These are phyloP conservation scores for Alfaro cultratus DNA, from an alignment of 2,797 vertebrate genomes.

Conservation along the genomic window DNA sequence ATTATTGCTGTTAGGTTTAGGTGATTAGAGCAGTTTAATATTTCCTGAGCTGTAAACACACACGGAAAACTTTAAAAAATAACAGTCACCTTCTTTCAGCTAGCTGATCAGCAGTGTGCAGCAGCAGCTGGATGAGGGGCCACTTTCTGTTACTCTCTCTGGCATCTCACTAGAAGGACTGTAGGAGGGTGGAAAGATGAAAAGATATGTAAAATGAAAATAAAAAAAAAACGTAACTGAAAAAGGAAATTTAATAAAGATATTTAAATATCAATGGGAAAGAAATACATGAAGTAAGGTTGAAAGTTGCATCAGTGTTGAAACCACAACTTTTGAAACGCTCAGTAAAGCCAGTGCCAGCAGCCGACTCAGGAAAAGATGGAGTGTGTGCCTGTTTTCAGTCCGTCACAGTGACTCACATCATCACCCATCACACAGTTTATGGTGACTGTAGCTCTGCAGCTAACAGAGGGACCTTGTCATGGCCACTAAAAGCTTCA, in stretches of 20 bases:
- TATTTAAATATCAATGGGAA: neutral
- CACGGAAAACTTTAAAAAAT: neutral
- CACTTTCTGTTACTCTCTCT: neutral
- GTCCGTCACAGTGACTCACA: conserved; percentile 54
- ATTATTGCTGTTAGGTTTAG: neutral
- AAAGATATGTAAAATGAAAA: neutral
- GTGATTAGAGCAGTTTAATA: neutral
- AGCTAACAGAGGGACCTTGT: conserved; percentile 48
- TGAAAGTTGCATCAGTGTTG: neutral
- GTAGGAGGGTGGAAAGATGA: neutral
- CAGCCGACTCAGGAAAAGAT: neutral
- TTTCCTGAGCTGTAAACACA: neutral
- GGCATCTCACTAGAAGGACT: neutral
- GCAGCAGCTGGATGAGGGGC: neutral
- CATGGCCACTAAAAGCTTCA: conserved; percentile 4
- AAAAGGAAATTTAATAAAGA: neutral
- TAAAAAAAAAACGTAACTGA: neutral
- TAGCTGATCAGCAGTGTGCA: neutral
- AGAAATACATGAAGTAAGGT: neutral
- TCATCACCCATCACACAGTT: conserved; percentile 40
- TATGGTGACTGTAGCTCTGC: conserved; percentile 29
- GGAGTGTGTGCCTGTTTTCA: conserved; percentile 8
- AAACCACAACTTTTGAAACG: neutral
- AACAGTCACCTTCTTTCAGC: neutral
- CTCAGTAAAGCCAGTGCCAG: neutral